Base-by-base conservation (phyloP, 2,888 invertebrate genomes). In the Pheosia tremula region DNA sequence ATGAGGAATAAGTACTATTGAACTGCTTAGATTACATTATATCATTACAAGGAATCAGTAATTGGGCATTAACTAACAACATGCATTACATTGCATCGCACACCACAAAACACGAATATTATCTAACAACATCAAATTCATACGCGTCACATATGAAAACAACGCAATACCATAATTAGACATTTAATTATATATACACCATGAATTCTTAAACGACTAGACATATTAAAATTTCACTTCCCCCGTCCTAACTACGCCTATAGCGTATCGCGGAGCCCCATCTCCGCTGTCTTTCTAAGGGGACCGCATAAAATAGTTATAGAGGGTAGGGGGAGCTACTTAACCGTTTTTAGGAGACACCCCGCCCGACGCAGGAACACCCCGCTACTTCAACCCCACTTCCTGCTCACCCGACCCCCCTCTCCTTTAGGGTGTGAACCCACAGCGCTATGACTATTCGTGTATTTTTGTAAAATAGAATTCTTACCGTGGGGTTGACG, bases 251-350 rank as follows among this genome's bases (percentile, higher is more conserved):
- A 81, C 81, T 82, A 82, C 85, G 88, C 87, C 86, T 88, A 87
- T 85, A 80, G 83, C 85, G 85, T 88, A 89, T 90, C 90, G 87
- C 88, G 85, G 74, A 72, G 85, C 87, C 90, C 90, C 90, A 89
- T 91, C 91, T 89, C 89, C 83, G 88, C 89, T 90, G 92, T 93
- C 93, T 93, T 93, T 93, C 90, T 89, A 90, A 92, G 92, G 93
- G 93, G 92, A 91, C 93, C 90, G 84, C 91, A 93, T 93, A 93
- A 93, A 93, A 93, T 93, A 93, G 93, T 93, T 93, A 93, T 91
- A 89, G 89, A 89, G 90, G 86, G 87, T 82, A 85, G 90, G 90
- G 90, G 89, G 87, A 89, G 92, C 93, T 93, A 93, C 93, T 93
- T 93, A 92, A 91, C 92, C 91, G 93, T 93, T 93, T 93, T 93